Percentiles rank a stretch among this genome's conserved stretches.
phyloP scores from a whole-genome alignment of 2,797 vertebrate genomes.

The Hozukius guyotensis region DNA sequence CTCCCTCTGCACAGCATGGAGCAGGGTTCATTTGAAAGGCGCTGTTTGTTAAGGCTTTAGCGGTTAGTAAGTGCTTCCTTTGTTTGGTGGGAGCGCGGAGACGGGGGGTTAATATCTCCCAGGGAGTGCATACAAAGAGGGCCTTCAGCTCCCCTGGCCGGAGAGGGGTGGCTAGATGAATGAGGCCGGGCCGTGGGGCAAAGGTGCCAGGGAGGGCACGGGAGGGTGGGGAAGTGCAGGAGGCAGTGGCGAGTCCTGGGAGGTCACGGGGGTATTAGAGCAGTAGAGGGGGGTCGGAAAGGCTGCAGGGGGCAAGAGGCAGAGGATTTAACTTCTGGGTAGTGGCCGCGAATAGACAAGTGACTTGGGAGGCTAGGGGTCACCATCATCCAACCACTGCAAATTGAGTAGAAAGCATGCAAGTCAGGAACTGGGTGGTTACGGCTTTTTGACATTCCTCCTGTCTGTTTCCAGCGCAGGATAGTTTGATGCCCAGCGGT shows the following conservation, averaged over 20 bases:
- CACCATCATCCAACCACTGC: conserved; percentile 2
- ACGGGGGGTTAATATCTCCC: conserved; percentile 83
- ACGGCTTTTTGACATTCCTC: conserved; percentile 2
- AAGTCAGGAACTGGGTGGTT: conserved; percentile 1
- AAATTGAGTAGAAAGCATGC: not conserved
- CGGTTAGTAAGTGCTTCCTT: conserved; percentile 85
- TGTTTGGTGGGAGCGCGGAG: conserved; percentile 77
- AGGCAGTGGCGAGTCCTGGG: conserved; percentile 56
- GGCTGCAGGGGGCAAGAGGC: conserved; percentile 4
- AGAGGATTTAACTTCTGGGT: not conserved
- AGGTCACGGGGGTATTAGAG: conserved; percentile 42
- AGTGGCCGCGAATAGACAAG: not conserved
- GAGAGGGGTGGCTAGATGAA: conserved; percentile 77
- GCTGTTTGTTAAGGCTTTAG: conserved; percentile 85
- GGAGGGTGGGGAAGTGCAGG: conserved; percentile 69
- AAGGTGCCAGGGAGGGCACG: conserved; percentile 79
- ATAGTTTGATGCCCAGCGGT: not conserved
- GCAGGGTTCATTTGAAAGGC: conserved; percentile 82
- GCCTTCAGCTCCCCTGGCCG: conserved; percentile 82
- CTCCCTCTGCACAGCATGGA: conserved; percentile 69
- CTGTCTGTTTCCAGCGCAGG: not conserved
- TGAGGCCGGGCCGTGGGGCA: conserved; percentile 74
- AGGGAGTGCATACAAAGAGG: conserved; percentile 82
- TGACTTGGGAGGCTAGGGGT: conserved; percentile 10
- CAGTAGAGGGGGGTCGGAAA: not conserved